phyloP scores from a whole-genome alignment of 1,140 invertebrate species.

The Caerostris extrusa region DNA sequence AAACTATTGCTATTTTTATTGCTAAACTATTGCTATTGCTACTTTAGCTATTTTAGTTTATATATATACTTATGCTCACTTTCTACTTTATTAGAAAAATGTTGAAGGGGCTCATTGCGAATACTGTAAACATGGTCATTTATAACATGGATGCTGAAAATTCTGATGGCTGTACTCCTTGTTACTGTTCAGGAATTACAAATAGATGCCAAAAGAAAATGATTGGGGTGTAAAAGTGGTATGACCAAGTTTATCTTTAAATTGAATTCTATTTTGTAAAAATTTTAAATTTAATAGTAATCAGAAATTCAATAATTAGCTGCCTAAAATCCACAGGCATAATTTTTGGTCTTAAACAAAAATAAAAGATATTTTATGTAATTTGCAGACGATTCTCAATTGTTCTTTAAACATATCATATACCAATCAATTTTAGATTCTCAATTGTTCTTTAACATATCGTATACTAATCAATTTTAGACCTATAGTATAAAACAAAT shows the following conservation, averaged over 20 bases:
- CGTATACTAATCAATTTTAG: no score
- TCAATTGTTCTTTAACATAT: no score
- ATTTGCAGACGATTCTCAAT: background rate
- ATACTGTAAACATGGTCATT: conserved; percentile 90
- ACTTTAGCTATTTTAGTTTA: no score
- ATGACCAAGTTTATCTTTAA: background rate
- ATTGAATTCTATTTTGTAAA: background rate
- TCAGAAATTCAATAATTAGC: background rate
- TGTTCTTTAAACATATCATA: no score
- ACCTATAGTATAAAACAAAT: no score
- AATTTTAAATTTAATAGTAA: background rate
- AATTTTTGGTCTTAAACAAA: background rate
- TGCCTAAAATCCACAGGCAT: no score
- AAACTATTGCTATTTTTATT: no score
- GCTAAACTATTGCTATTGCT: no score
- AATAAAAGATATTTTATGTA: no score
- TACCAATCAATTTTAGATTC: background rate
- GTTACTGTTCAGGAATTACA: conserved; percentile 95
- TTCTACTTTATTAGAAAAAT: conserved; percentile 82
- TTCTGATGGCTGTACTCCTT: conserved; percentile 91
- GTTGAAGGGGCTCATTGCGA: conserved; percentile 91
- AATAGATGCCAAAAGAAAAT: conserved; percentile 86
- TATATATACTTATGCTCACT: no score
- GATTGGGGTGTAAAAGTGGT: conserved; percentile 80
- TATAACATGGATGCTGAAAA: conserved; percentile 89